Conservation (phyloP, 2,113 vertebrate species). For the Scomber colias region DNA sequence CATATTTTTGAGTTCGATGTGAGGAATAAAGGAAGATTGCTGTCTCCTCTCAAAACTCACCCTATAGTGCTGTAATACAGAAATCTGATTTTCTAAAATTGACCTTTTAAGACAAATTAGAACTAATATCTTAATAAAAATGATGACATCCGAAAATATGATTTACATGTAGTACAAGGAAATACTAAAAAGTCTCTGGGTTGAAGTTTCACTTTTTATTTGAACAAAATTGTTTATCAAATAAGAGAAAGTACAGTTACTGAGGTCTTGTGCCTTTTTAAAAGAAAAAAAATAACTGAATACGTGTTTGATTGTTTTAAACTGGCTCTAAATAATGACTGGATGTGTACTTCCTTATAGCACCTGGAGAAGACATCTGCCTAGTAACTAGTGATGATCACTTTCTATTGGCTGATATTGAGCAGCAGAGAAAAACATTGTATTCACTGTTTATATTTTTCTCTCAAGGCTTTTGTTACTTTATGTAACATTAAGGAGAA, state of each 20-base stretch:
- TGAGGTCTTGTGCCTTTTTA: background rate
- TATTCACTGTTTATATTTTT: no score
- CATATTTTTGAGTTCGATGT: background rate
- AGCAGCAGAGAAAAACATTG: background rate
- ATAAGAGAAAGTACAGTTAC: background rate
- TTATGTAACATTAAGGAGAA: no score
- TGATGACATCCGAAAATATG: background rate
- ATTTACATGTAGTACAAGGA: background rate
- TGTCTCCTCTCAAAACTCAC: background rate
- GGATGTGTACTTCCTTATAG: background rate
- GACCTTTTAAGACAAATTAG: background rate
- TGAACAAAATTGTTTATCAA: background rate
- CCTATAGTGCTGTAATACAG: background rate
- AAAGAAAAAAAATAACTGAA: background rate
- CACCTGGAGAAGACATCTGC: background rate
- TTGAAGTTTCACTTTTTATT: background rate
- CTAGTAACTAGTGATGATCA: slow-evolving; percentile 57
- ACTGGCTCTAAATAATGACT: background rate
- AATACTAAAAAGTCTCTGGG: background rate
- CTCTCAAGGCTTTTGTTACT: background rate
- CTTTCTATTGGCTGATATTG: slow-evolving; percentile 43
- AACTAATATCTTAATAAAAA: background rate
- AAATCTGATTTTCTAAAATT: background rate
- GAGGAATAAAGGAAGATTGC: background rate
- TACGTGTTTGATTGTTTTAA: background rate